A percentile compares a stretch with the other conserved stretches of the same genome.
These are phyloP conservation scores for Atherix ibis DNA, from an alignment of 2,888 invertebrate species.

Conservation along the genomic window DNA sequence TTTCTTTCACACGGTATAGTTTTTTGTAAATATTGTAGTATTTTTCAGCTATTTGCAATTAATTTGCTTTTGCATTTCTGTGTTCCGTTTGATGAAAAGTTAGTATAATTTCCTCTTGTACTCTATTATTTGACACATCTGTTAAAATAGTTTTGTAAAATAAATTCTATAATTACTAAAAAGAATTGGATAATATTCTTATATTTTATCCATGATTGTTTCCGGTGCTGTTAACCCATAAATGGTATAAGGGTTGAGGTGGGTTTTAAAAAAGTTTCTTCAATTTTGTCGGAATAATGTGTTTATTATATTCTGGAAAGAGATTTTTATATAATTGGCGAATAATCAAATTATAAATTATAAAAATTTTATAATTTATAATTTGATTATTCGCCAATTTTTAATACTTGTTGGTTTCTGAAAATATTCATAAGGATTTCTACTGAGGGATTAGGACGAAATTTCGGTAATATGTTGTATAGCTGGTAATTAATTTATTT, in stretches of 20 bases:
- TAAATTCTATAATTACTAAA: not conserved
- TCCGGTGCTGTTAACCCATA: not conserved
- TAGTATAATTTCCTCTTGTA: no score
- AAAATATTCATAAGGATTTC: not conserved
- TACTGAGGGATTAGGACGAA: not conserved
- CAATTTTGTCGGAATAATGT: not conserved
- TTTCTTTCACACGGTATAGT: no score
- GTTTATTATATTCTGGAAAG: not conserved
- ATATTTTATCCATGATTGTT: not conserved
- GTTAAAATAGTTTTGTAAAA: no score
- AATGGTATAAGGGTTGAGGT: not conserved
- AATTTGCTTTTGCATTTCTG: no score
- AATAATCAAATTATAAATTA: no score
- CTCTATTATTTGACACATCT: no score
- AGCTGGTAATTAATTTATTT: no score
- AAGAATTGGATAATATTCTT: not conserved
- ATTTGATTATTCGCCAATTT: not conserved
- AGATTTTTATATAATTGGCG: not conserved
- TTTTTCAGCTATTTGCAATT: no score
- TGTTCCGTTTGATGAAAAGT: no score
- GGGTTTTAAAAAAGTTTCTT: not conserved
- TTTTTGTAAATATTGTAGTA: no score
- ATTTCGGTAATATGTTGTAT: not conserved
- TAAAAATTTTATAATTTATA: not conserved
- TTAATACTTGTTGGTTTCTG: not conserved